A percentile compares a stretch with the other conserved stretches of the same genome.
Conservation (phyloP, 2,888 invertebrate genomes). For the Ophion ellenae region DNA sequence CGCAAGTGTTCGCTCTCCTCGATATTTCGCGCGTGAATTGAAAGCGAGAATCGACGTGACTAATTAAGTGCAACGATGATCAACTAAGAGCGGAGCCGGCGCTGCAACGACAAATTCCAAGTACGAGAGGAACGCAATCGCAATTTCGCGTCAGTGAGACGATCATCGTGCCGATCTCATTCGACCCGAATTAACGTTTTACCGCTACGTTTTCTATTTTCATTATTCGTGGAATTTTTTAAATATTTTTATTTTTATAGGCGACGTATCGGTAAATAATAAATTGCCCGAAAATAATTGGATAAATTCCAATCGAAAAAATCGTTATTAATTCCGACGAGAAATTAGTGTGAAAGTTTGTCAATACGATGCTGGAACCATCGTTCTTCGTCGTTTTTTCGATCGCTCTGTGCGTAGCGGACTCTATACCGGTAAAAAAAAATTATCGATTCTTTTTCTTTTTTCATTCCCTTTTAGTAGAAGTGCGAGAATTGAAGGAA, state of each 20-base stretch:
- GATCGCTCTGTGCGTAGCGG: not conserved
- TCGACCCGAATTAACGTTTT: not conserved
- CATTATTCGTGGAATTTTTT: too few species aligned
- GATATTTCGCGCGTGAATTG: not conserved
- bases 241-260: too few species aligned
- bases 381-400: not conserved
- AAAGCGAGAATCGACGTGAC: not conserved
- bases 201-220: not conserved
- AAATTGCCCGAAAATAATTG: too few species aligned
- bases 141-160: not conserved
- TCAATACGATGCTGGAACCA: not conserved
- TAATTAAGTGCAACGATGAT: not conserved
- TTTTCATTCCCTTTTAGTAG: not conserved
- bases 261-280: too few species aligned
- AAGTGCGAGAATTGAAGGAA: not conserved
- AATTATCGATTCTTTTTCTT: not conserved
- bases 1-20: too few species aligned
- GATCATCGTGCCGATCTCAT: not conserved
- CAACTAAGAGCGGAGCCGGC: not conserved
- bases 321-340: not conserved
- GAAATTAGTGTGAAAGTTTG: not conserved
- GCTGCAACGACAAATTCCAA: not conserved
- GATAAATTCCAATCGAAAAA: not conserved
- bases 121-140: not conserved
- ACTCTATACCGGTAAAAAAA: slow-evolving; percentile 23